Percentiles rank a stretch among this genome's conserved stretches.
These are phyloP conservation scores for Dendrocopos noguchii DNA, from an alignment of 2,113 vertebrate genomes.

Conservation along the genomic window DNA sequence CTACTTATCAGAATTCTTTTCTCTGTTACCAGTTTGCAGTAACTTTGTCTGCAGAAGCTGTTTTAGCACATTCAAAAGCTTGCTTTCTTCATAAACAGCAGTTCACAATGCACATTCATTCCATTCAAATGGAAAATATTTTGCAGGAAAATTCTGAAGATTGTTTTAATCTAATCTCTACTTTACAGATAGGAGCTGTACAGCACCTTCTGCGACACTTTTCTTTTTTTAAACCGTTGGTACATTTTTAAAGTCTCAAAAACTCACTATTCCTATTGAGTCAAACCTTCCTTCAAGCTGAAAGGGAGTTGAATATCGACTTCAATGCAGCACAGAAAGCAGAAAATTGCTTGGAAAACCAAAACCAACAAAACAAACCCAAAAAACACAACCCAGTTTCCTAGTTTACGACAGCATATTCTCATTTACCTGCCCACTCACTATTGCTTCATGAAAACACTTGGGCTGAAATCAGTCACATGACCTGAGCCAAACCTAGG, in stretches of 20 bases:
- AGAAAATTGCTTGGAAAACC: not conserved
- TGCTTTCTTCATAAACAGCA: not conserved
- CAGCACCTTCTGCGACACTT: fast-evolving
- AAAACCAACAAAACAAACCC: not conserved
- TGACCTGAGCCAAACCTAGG: not conserved
- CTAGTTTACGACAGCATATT: not conserved
- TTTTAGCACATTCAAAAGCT: not conserved
- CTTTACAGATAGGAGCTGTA: not conserved
- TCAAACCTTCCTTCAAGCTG: not conserved
- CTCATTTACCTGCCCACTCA: not conserved
- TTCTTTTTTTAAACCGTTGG: not conserved
- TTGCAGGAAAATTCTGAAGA: not conserved
- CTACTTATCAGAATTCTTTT: not conserved
- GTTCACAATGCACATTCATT: not conserved
- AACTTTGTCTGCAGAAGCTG: not conserved
- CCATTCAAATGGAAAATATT: not conserved
- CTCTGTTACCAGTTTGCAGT: not conserved
- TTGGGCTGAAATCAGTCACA: not conserved
- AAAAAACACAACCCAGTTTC: not conserved
- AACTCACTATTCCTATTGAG: not conserved
- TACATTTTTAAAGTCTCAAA: not conserved
- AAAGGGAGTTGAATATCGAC: not conserved
- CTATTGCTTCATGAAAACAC: not conserved
- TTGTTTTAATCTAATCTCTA: not conserved
- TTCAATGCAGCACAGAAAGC: not conserved